Evolutionary conservation across 1,140 invertebrate genomes (phyloP).

Genomic region (Eriosoma lanigerum): DNA sequence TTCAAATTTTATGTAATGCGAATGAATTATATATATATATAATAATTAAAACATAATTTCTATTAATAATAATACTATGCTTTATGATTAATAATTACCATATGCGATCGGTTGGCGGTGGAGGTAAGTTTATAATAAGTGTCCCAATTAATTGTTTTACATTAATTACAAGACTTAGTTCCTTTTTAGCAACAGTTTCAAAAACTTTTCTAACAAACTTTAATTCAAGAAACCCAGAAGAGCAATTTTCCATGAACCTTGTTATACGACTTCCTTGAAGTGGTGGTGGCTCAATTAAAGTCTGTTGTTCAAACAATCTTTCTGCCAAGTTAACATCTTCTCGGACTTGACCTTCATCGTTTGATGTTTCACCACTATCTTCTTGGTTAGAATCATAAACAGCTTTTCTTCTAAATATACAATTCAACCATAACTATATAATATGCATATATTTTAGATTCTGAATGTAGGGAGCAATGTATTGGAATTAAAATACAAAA

Average conservation of each 20-base stretch:
- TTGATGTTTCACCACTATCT: constrained; percentile 88
- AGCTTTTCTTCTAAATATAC: constrained; percentile 58
- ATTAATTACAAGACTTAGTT: constrained; percentile 85
- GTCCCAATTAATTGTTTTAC: constrained; percentile 79
- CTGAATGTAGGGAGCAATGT: too few relatives aligned
- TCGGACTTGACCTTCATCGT: constrained; percentile 70
- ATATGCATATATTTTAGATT: background rate
- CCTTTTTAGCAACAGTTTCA: constrained; percentile 89
- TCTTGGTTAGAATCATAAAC: constrained; percentile 85
- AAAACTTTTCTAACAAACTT: constrained; percentile 78
- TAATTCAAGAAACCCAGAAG: constrained; percentile 64
- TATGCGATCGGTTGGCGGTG: constrained; percentile 87
- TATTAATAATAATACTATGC: background rate
- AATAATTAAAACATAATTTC: too few relatives aligned
- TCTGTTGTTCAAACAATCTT: constrained; percentile 50
- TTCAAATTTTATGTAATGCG: too few relatives aligned
- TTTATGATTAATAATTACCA: constrained; percentile 67
- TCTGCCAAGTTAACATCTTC: constrained; percentile 41
- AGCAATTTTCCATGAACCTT: constrained; percentile 12
- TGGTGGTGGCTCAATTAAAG: constrained; percentile 4
- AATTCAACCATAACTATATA: constrained; percentile 41
- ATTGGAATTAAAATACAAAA: too few relatives aligned
- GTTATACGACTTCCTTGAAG: constrained; percentile 26
- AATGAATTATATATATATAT: background rate
- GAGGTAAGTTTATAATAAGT: constrained; percentile 88